A percentile compares a stretch with the other conserved stretches of the same genome.
Evolutionary conservation across 1,140 invertebrate species (phyloP).

Genomic region (Aphis gossypii): DNA sequence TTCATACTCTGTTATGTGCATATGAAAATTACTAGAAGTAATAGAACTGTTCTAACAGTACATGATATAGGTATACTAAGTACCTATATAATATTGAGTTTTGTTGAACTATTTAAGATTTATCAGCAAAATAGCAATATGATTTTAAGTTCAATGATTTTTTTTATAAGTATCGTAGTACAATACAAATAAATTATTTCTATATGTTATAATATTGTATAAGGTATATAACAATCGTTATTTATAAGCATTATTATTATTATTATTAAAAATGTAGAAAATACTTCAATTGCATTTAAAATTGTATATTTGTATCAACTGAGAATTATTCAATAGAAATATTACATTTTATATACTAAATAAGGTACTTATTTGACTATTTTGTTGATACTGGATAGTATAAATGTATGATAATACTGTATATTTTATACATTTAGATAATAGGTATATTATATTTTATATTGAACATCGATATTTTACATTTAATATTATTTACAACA

Average conservation of each 20-base stretch:
- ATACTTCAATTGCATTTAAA: neutral
- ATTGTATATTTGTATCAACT: neutral
- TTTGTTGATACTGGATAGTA: neutral
- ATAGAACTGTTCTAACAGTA: too few species aligned
- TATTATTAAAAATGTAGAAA: neutral
- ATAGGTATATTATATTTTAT: neutral
- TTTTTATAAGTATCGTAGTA: neutral
- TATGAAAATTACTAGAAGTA: neutral
- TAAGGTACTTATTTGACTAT: neutral
- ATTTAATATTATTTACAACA: neutral
- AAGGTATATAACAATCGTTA: neutral
- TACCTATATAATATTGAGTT: too few species aligned
- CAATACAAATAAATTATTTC: neutral
- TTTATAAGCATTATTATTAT: neutral
- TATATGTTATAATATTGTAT: neutral
- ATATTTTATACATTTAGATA: neutral
- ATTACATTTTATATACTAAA: neutral
- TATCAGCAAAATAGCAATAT: too few species aligned
- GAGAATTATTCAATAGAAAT: constrained; percentile 5
- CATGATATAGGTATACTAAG: too few species aligned
- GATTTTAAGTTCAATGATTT: neutral
- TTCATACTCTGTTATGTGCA: neutral
- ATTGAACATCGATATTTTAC: neutral
- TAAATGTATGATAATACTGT: neutral
- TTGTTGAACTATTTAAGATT: too few species aligned